Percentiles rank a stretch among this genome's conserved stretches.
Evolutionary conservation across 1,140 invertebrate genomes (phyloP).

Genomic region (Solen grandis): DNA sequence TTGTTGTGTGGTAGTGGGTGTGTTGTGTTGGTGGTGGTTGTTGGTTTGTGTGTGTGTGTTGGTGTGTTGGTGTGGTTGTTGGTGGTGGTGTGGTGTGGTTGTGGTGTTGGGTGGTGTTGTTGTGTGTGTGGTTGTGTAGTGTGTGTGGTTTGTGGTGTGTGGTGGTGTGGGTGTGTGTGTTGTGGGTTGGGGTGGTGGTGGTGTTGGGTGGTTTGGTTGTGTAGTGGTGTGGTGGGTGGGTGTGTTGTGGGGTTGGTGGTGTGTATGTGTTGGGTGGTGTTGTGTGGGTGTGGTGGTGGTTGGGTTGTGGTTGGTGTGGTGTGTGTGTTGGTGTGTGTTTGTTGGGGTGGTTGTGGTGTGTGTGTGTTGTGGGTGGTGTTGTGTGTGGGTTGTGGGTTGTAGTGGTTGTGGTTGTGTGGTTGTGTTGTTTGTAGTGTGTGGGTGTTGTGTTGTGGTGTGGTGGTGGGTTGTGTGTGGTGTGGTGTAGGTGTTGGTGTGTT

Average conservation of each 20-base stretch:
- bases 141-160: neutral
- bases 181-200: neutral
- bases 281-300: neutral
- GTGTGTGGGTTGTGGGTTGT: neutral
- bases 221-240: neutral
- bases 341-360: neutral
- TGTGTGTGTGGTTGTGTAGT: neutral
- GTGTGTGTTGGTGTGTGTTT: neutral
- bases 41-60: neutral
- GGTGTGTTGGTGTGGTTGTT: neutral
- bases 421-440: no score
- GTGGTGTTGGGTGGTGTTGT: neutral
- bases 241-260: neutral
- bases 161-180: neutral
- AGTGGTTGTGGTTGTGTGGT: constrained; percentile 1
- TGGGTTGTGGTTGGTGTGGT: constrained; percentile 6
- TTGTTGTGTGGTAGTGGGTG: neutral
- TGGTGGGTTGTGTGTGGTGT: no score
- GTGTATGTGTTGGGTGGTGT: neutral
- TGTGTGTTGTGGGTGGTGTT: constrained; percentile 1
- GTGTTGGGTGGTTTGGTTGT: neutral
- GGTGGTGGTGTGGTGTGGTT: neutral
- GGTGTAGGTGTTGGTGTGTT: no score
- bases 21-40: neutral
- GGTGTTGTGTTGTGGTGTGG: no score